Percentiles rank a stretch among this genome's conserved stretches.
Conservation (phyloP, 2,888 invertebrate species). For the Lathronympha strigana region DNA sequence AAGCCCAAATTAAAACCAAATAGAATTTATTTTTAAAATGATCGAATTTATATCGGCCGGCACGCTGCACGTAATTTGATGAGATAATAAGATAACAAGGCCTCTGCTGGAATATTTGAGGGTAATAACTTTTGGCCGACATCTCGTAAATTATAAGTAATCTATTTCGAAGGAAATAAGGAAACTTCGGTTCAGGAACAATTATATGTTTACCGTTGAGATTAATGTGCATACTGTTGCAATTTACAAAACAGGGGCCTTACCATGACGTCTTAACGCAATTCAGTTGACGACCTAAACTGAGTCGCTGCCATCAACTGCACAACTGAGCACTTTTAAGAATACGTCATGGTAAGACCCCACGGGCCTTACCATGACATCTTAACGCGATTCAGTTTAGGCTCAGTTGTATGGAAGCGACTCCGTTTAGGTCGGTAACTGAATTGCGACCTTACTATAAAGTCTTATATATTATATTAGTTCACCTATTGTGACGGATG, state of each 20-base stretch:
- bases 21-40: conserved; percentile 8
- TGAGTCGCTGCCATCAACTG: too few relatives aligned
- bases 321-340: too few relatives aligned
- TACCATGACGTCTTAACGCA: too few relatives aligned
- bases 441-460: neutral
- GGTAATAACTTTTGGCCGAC: conserved; percentile 29
- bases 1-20: neutral
- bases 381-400: too few relatives aligned
- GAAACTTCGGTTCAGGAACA: conserved; percentile 24
- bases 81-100: conserved; percentile 33
- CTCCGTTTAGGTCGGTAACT: too few relatives aligned
- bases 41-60: conserved; percentile 9
- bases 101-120: conserved; percentile 25
- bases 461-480: too few relatives aligned
- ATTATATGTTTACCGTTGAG: conserved; percentile 24
- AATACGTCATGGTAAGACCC: too few relatives aligned
- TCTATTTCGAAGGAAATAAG: conserved; percentile 23
- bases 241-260: too few relatives aligned
- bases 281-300: too few relatives aligned
- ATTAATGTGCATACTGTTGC: neutral
- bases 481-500: too few relatives aligned
- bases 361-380: too few relatives aligned
- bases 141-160: conserved; percentile 33
- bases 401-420: too few relatives aligned
- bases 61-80: conserved; percentile 32